Base-by-base conservation (phyloP, 2,888 invertebrate species). In the Drosophila anomalata region DNA sequence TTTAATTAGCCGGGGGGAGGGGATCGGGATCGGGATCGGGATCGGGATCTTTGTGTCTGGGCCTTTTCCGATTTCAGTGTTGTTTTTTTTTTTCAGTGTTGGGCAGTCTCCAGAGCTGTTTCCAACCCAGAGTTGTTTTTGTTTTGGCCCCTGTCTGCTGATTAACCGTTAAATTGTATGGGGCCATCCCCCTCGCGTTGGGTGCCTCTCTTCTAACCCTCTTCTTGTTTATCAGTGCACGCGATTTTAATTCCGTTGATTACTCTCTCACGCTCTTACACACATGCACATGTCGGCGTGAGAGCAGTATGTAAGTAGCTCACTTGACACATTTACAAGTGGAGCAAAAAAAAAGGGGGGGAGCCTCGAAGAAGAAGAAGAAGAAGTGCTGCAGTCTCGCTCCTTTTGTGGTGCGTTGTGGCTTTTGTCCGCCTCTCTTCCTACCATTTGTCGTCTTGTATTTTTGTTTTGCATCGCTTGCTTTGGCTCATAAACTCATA, bases 301-400 rank as follows among this genome's bases (percentile, higher is more conserved):
- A 24, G 33, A 55, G 57, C n/a, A 17, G 17, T 17, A 17, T 17
- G 17, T 17, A 17, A 39, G 50, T 33, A 17, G 47, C 56, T 67
- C 70, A 63, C 67, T 78, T 81, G 82, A 85, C 77, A 82, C 71
- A 85, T 77, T 84, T 81, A 72, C 55, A 52, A 41, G 36, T 56
- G 53, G 66, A 44, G 33, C 61, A 33, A 62, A 72, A 83, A 59
- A 4, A 0, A 4, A 4, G 0, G 22, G 22, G 66, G 63, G 73
- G 77, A 52, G 61, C 70, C 62, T 39, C 17, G 17, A 17, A n/a
- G n/a, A n/a, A 17, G 17, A 17, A 17, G 17, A 17, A 17, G 17
- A 46, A 66, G 55, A 73, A 74, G 6, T 65, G 66, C 70, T 62
- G 66, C 70, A 72, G 41, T 20, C n/a, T 56, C 24, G 20, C 65